These are phyloP conservation scores for Festucalex cinctus DNA, from an alignment of 2,113 vertebrate species.

Conservation along the genomic window DNA sequence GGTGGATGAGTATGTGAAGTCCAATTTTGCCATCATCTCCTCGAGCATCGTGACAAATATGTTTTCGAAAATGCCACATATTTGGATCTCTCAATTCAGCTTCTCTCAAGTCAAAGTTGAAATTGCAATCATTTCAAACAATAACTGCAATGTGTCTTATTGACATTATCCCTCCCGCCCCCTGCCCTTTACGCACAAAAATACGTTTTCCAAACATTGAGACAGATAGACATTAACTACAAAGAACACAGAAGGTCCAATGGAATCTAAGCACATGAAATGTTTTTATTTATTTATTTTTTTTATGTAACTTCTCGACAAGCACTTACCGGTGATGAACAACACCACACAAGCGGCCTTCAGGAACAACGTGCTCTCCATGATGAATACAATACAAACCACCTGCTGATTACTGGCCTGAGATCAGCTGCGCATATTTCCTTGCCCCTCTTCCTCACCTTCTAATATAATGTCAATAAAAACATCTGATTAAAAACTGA, in stretches of 20 bases:
- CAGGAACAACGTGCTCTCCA: slow-evolving; percentile 39
- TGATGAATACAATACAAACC: not conserved
- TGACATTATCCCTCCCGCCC: not conserved
- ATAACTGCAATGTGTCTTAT: not conserved
- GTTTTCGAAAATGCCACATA: not conserved
- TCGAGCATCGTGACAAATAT: too few species aligned
- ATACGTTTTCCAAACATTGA: not conserved
- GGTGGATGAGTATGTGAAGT: not conserved
- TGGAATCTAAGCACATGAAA: not conserved
- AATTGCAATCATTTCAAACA: not conserved
- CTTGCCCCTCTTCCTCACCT: slow-evolving; percentile 7
- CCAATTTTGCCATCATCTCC: not conserved
- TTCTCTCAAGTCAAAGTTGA: not conserved
- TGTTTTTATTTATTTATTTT: too few species aligned
- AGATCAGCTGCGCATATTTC: slow-evolving; percentile 13
- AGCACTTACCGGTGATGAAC: slow-evolving; percentile 51
- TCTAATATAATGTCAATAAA: not conserved
- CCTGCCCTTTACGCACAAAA: not conserved
- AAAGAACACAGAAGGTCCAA: not conserved
- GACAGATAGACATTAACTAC: not conserved
- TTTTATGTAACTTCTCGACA: not conserved
- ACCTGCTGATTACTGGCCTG: slow-evolving; percentile 12
- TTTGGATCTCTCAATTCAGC: not conserved
- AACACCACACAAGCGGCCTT: slow-evolving; percentile 41
- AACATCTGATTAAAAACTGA: not conserved